Percentiles rank a stretch among this genome's conserved stretches.
Conservation (phyloP, 2,797 vertebrate genomes). For the Coendou prehensilis region DNA sequence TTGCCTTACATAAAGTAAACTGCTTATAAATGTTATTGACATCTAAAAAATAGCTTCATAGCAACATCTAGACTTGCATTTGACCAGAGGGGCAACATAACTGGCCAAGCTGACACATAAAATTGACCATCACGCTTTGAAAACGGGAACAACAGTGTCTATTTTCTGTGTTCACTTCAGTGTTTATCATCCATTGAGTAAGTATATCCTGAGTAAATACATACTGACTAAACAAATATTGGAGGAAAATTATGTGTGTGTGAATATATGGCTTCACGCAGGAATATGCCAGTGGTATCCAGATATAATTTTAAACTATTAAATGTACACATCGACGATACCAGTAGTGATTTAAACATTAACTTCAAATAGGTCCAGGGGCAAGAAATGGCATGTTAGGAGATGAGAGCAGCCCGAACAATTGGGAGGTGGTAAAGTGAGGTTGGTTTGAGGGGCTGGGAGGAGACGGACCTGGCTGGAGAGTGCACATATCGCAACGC, state of each 20-base stretch:
- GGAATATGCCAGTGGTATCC: neutral
- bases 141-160: neutral
- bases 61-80: neutral
- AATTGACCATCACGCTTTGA: neutral
- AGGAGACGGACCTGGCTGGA: neutral
- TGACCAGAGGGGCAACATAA: neutral
- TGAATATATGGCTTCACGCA: neutral
- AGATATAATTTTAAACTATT: conserved; percentile 42
- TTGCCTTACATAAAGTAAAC: neutral
- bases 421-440: neutral
- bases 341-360: neutral
- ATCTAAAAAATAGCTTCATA: neutral
- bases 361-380: neutral
- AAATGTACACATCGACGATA: neutral
- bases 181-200: neutral
- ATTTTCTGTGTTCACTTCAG: neutral
- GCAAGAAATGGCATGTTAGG: neutral
- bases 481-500: accelerated
- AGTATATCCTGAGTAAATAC: neutral
- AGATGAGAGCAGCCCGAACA: neutral
- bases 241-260: neutral
- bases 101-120: neutral
- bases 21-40: neutral
- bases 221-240: neutral
- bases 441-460: neutral